Evolutionary conservation across 2,113 vertebrate genomes (phyloP), one percentile per base, ranked within the genome.

Genomic region (Galbula dea): DNA sequence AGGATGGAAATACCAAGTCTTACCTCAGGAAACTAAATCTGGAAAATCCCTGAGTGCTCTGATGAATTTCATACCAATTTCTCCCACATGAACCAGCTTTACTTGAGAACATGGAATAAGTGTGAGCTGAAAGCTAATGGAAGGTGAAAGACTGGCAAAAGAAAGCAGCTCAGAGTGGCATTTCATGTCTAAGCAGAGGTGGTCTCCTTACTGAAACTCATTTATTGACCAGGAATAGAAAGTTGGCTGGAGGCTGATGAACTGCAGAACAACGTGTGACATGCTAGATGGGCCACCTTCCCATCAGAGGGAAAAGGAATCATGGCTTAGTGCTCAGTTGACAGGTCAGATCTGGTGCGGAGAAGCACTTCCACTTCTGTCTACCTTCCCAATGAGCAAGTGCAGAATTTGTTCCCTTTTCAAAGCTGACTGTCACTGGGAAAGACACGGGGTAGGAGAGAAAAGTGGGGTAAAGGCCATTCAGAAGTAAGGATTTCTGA

Each of bases 401-500:
- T 22, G 29, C 18, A 83, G 29, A 73, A n/a, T 71, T 67, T 71
- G 21, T 75, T 86, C 34, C n/a, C 24, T 2, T 84, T 94, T 88
- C 51, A 84, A 93, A 93, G 49, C 27, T 67, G 68, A 19, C 26
- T 82, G 88, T 75, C 61, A 14, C 41, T 74, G 34, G 73, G 34
- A 84, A 45, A 9, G 24, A 49, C 30, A n/a, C 27, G 57, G 83
- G 34, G 39, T 27, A 67, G 29, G 34, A 91, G 46, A 87, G 59
- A 72, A 84, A 94, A 81, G 30, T 73, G 11, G 48, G 30, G 43
- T 59, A 90, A 90, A 90, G 58, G 61, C 9, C 51, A 54, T 87
- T 75, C 20, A 73, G 65, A 86, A 82, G 72, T 88, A 88, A 94
- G n/a, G 83, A 86, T 96, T 96, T 93, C 87, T 95, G 90, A 84